Conservation (phyloP, 2,888 invertebrate species). For the Congeria kusceri region DNA sequence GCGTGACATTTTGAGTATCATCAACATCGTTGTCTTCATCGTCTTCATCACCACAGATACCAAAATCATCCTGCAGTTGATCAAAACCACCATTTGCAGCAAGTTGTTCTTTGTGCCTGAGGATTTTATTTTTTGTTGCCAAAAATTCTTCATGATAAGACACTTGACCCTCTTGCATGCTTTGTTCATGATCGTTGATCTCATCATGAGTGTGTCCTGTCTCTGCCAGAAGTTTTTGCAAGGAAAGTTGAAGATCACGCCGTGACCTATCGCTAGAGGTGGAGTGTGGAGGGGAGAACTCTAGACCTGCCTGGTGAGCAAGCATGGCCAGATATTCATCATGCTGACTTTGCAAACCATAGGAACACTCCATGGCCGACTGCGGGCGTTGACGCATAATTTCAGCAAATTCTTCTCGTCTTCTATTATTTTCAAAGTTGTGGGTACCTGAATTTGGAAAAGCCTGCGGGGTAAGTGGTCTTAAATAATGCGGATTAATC, state of each 20-base stretch:
- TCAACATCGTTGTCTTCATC: constrained; percentile 36
- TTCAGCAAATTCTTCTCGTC: constrained; percentile 46
- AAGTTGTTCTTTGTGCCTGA: constrained; percentile 37
- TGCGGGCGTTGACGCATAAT: constrained; percentile 64
- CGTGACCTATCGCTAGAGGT: constrained; percentile 61
- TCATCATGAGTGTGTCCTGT: constrained; percentile 48
- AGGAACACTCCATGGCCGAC: constrained; percentile 75
- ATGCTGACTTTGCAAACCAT: constrained; percentile 36
- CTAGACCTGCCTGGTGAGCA: constrained; percentile 50
- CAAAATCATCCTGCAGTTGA: constrained; percentile 64
- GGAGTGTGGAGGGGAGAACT: constrained; percentile 60
- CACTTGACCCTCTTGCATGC: constrained; percentile 24
- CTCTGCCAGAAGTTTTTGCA: constrained; percentile 66
- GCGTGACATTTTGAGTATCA: constrained; percentile 47
- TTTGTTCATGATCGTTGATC: constrained; percentile 38
- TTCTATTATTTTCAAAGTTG: constrained; percentile 50
- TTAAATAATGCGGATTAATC: constrained; percentile 65
- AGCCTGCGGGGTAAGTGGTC: constrained; percentile 70
- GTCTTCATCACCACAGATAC: constrained; percentile 69
- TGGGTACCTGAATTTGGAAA: constrained; percentile 61
- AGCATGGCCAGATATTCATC: constrained; percentile 66
- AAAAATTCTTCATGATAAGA: constrained; percentile 57
- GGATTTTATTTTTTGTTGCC: constrained; percentile 52
- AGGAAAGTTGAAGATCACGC: constrained; percentile 65
- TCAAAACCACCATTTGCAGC: constrained; percentile 12